Conservation (phyloP, 2,797 vertebrate species). For the Poliocrania exsul region DNA sequence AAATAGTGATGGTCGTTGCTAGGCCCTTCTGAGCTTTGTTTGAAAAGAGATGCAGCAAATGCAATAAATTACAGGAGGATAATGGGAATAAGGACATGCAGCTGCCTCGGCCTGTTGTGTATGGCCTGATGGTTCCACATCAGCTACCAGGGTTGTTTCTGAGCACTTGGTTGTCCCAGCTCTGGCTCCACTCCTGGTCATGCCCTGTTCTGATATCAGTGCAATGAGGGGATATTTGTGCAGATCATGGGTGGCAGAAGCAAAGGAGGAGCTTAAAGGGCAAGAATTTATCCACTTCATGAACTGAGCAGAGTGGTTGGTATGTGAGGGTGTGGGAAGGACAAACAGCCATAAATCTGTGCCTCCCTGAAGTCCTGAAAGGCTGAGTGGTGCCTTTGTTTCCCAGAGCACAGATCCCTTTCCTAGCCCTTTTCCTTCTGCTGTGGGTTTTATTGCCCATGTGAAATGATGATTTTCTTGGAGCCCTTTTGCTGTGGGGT, state of each 20-base stretch:
- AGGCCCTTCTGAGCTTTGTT: background rate
- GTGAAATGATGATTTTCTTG: background rate
- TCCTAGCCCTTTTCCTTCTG: background rate
- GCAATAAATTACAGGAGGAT: background rate
- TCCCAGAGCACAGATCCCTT: background rate
- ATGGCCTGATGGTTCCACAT: background rate
- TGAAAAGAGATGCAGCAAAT: background rate
- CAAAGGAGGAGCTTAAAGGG: background rate
- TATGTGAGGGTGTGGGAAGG: background rate
- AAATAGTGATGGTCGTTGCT: background rate
- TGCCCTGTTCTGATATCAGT: background rate
- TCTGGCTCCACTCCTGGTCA: background rate
- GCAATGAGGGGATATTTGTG: background rate
- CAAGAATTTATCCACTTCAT: background rate
- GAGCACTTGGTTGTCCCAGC: background rate
- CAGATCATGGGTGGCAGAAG: background rate
- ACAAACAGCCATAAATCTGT: background rate
- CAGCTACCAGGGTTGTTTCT: background rate
- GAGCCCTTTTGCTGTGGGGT: background rate
- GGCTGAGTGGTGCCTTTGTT: background rate
- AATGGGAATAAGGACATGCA: background rate
- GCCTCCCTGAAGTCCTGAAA: background rate
- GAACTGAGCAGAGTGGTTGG: background rate
- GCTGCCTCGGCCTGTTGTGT: background rate
- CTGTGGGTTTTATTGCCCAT: fast-evolving